Conservation (phyloP, 2,888 invertebrate genomes). For the Andricus quercusramuli region DNA sequence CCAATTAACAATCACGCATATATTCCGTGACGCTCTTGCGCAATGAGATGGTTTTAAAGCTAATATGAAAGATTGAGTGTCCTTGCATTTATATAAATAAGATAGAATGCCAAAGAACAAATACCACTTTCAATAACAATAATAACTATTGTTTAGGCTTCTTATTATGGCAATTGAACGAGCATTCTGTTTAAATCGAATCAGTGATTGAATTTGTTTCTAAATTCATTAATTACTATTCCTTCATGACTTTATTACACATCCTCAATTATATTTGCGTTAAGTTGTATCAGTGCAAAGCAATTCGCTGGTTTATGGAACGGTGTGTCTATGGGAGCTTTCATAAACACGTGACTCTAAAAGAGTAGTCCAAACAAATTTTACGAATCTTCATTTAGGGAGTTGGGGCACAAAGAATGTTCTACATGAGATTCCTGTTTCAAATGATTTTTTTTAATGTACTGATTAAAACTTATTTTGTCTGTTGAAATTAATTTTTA, state of each 20-base stretch:
- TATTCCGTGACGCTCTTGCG: slow-evolving; percentile 73
- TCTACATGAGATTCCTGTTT: too few relatives aligned
- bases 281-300: neutral
- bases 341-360: too few relatives aligned
- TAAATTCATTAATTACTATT: neutral
- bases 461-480: too few relatives aligned
- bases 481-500: too few relatives aligned
- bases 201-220: neutral
- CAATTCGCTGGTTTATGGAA: neutral
- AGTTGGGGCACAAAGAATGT: too few relatives aligned
- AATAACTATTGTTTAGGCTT: neutral
- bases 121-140: neutral
- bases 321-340: neutral
- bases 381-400: too few relatives aligned
- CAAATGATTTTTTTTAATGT: too few relatives aligned
- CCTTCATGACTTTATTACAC: neutral
- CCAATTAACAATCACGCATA: slow-evolving; percentile 75
- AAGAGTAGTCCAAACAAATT: too few relatives aligned
- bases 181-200: neutral
- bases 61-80: neutral
- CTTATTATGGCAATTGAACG: neutral
- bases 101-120: neutral
- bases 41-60: slow-evolving; percentile 60
- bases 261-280: neutral
- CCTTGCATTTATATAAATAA: slow-evolving; percentile 11